phyloP scores from a whole-genome alignment of 2,888 invertebrate species.

The Temnothorax unifasciatus region DNA sequence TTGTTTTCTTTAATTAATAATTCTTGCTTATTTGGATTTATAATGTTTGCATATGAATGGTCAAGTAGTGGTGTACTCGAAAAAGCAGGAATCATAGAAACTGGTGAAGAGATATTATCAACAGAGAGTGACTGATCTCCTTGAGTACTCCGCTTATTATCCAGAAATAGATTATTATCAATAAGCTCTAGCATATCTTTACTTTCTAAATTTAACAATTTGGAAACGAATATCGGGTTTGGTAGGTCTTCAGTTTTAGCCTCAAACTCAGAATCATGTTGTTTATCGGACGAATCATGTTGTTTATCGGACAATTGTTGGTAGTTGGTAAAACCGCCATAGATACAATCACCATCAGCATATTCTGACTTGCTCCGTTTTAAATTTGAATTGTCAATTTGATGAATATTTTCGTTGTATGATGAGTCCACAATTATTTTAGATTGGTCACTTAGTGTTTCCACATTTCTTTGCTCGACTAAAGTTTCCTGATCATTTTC shows the following conservation, averaged over 20 bases:
- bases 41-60: conserved; percentile 4
- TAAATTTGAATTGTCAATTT: neutral
- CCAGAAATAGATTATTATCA: neutral
- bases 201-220: neutral
- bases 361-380: neutral
- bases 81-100: neutral
- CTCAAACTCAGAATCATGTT: neutral
- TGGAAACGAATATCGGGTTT: neutral
- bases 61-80: neutral
- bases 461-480: neutral
- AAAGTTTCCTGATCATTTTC: neutral
- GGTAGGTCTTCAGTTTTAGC: conserved; percentile 1
- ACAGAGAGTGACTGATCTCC: neutral
- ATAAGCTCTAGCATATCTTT: neutral
- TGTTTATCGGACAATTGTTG: neutral
- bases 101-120: neutral
- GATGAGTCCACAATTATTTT: neutral
- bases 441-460: neutral
- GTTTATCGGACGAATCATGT: neutral
- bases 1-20: neutral
- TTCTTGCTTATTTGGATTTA: neutral
- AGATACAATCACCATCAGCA: neutral
- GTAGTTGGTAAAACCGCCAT: neutral
- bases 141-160: neutral
- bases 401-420: neutral